A percentile compares a stretch with the other conserved stretches of the same genome.
Evolutionary conservation across 2,888 invertebrate genomes (phyloP).

Genomic region (Oxycera nigricornis): DNA sequence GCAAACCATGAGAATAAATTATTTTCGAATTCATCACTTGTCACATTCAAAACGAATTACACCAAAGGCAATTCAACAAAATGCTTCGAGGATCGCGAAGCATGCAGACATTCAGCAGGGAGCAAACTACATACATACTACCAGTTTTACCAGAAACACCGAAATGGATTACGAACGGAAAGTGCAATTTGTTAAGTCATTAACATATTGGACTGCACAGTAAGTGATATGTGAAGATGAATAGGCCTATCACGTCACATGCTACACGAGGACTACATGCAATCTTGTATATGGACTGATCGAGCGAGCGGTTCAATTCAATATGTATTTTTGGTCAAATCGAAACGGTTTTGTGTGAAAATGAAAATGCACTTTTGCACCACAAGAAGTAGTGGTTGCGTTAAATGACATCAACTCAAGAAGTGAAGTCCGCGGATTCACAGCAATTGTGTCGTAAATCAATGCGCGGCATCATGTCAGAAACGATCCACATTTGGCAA

Average conservation of each 20-base stretch:
- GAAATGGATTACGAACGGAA: constrained; percentile 21
- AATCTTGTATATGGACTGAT: not conserved
- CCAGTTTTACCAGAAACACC: not conserved
- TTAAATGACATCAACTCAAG: not conserved
- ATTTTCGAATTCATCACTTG: constrained; percentile 32
- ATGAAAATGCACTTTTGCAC: constrained; percentile 20
- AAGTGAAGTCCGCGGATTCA: not conserved
- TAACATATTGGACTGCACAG: constrained; percentile 25
- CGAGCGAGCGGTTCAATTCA: not conserved
- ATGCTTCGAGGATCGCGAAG: not conserved
- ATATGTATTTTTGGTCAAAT: constrained; percentile 18
- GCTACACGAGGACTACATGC: not conserved
- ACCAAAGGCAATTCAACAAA: too few species aligned
- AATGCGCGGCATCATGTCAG: constrained; percentile 15
- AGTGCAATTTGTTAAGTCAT: constrained; percentile 35
- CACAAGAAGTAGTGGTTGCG: not conserved
- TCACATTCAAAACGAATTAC: constrained; percentile 28
- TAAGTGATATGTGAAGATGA: constrained; percentile 20
- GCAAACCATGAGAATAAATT: constrained; percentile 19
- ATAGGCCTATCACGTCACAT: constrained; percentile 8
- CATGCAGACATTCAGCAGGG: not conserved
- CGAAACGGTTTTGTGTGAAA: constrained; percentile 20
- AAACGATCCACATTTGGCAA: constrained; percentile 23
- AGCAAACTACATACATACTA: not conserved
- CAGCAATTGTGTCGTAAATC: constrained; percentile 10